Conservation (phyloP, 1,140 invertebrate species). For the Manduca sexta region DNA sequence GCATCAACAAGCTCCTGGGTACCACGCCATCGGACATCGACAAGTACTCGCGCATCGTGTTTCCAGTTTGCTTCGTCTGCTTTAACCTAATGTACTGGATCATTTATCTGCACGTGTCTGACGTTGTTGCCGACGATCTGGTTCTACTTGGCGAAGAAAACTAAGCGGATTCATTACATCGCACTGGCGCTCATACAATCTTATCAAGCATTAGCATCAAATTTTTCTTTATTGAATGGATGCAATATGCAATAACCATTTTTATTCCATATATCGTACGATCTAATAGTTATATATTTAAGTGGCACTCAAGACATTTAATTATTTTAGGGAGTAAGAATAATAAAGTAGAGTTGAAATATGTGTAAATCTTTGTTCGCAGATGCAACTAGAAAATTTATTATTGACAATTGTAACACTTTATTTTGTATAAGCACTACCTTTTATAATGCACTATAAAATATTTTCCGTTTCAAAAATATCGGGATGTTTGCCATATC, state of each 20-base stretch:
- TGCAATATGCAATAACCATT: too few relatives aligned
- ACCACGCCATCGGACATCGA: constrained; percentile 96
- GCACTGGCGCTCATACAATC: constrained; percentile 11
- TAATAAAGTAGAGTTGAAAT: too few relatives aligned
- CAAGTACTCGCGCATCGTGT: constrained; percentile 96
- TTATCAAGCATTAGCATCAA: constrained; percentile 4
- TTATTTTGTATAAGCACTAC: too few relatives aligned
- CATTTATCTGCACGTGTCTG: constrained; percentile 96
- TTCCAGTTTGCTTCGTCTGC: constrained; percentile 96
- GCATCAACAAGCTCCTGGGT: constrained; percentile 91
- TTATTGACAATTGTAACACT: too few relatives aligned
- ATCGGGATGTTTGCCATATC: too few relatives aligned
- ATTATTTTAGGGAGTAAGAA: neutral
- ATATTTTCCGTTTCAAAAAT: too few relatives aligned
- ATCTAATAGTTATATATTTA: neutral
- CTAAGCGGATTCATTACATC: constrained; percentile 48
- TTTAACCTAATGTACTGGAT: constrained; percentile 99
- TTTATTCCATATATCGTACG: neutral
- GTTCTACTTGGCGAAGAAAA: constrained; percentile 87
- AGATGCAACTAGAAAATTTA: too few relatives aligned
- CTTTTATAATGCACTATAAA: too few relatives aligned
- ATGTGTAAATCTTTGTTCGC: too few relatives aligned
- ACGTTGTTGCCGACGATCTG: constrained; percentile 94
- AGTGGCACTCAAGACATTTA: neutral
- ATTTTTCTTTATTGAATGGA: too few relatives aligned